phyloP scores from a whole-genome alignment of 30 jellyfish, hydroid and myxozoan genomes.

The Aurelia aurita region DNA sequence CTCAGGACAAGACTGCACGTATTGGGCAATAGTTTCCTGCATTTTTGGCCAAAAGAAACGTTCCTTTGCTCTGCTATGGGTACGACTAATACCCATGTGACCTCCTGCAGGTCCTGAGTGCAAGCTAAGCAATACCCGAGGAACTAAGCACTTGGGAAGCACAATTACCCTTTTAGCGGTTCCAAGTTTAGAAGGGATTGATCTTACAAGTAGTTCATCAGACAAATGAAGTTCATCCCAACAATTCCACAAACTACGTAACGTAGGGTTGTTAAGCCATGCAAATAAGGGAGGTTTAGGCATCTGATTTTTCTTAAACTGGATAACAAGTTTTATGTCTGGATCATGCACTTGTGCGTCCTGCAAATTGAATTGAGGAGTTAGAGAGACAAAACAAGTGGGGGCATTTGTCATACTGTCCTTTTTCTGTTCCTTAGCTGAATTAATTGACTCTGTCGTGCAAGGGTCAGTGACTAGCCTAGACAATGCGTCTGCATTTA shows the following conservation, averaged over 20 bases:
- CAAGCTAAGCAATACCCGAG: conserved; percentile 44
- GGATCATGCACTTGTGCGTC: conserved; percentile 39
- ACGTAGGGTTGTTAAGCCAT: conserved; percentile 22
- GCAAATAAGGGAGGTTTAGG: conserved; percentile 49
- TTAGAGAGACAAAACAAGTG: conserved; percentile 10
- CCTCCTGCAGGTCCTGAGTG: conserved; percentile 66
- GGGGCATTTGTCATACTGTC: neutral
- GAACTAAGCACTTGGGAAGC: too few species aligned
- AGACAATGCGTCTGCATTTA: conserved; percentile 80
- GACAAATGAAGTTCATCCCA: conserved; percentile 29
- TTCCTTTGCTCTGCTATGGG: conserved; percentile 48
- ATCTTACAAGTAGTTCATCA: conserved; percentile 44
- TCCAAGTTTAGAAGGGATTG: conserved; percentile 2
- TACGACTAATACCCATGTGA: conserved; percentile 56
- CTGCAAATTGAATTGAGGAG: too few species aligned
- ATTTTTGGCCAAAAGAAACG: conserved; percentile 63
- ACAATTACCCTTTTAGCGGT: too few species aligned
- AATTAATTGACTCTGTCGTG: neutral
- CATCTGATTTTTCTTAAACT: conserved; percentile 13
- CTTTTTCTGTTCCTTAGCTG: too few species aligned
- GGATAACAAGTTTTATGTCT: neutral
- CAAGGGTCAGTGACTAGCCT: too few species aligned
- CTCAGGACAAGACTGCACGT: conserved; percentile 27
- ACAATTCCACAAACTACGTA: conserved; percentile 61
- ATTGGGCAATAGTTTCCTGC: conserved; percentile 32